Evolutionary conservation across 2,113 vertebrate genomes (phyloP), one percentile per base, ranked within the genome.

Genomic region (Ceyx melanurus): DNA sequence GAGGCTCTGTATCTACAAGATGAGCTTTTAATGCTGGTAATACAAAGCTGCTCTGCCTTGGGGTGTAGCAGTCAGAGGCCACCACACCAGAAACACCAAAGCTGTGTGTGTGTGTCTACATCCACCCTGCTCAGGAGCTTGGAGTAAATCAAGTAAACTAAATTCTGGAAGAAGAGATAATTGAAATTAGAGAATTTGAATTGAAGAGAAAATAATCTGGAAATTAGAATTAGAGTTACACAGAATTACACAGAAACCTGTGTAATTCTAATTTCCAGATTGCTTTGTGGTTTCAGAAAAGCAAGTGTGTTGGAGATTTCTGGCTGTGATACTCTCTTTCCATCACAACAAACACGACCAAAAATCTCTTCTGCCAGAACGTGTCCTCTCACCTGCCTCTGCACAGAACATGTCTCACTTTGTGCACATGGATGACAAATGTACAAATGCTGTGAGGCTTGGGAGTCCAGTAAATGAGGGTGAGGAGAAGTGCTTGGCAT

Each of bases 341-440:
- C 31, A 57, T 57, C 4, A 0, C 3, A n/a, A 42, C 16, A 93
- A 88, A 82, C 33, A 19, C 4, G 50, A 68, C 19, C 66, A 82
- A 74, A 65, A 90, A 80, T 56, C 14, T 73, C 35, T 74, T 77
- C 33, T 70, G 67, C 81, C 64, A 92, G 79, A 87, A 79, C 10
- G 4, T 61, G 21, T 42, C 82, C 60, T 86, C 65, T 79, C 35
- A 54, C 67, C 60, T 89, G 58, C 56, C 51, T 82, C 64, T 80
- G 6, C 42, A 31, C 81, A 62, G 71, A 76, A 33, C 51, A 73
- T 6, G 12, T 74, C 72, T 88, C 9, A 0, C 43, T 85, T 76
- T 67, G 48, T 3, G 21, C 17, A 4, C 23, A 42, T 4, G 14
- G 81, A 70, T 89, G 82, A 58, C 86, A 89, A 89, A 94, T 51